Base-by-base conservation (phyloP, 2,113 vertebrate genomes). In the Meles meles region DNA sequence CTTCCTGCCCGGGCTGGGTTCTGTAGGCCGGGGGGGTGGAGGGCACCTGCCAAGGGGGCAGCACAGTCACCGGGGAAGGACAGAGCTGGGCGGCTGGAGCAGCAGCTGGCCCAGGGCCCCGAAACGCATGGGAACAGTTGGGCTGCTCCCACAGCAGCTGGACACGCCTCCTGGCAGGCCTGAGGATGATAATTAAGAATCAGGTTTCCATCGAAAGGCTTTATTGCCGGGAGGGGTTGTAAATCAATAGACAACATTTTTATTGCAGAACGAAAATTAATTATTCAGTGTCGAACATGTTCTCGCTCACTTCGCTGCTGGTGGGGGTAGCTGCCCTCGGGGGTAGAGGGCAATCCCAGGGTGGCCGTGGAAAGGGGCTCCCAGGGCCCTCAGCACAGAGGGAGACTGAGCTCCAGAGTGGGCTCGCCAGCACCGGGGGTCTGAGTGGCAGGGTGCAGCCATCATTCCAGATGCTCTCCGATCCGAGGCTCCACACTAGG, bases 201-300 rank as follows among this genome's bases (percentile, higher is more conserved):
- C 98, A 98, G 98, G 97, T 99, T 99, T 98, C 99, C 95, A 96
- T 98, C 97, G 96, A 98, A 98, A 98, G 97, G 98, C 97, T 98
- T 97, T 97, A 96, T 98, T 98, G 98, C 98, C 98, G 98, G 98
- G 99, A 98, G 98, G 97, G 97, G 93, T 98, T 98, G 98, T 99
- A 99, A 99, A 99, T 99, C 98, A 98, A 99, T 99, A 98, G 98
- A 98, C 98, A 99, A 98, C 95, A 92, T 98, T 99, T 99, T 99
- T 98, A 99, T 99, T 97, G 49, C 96, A 93, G 98, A 98, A 98
- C 47, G 94, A 98, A 98, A 98, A 99, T 99, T 98, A 99, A 99
- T 99, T 99, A 99, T 99, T 99, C 98, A 98, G 98, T 98, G 98
- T 98, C 7, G 74, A 98, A 98, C 98, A 98, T 94, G 98, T 96